A percentile compares a stretch with the other conserved stretches of the same genome.
Conservation (phyloP, 2,888 invertebrate species). For the Synergus laeviventris region DNA sequence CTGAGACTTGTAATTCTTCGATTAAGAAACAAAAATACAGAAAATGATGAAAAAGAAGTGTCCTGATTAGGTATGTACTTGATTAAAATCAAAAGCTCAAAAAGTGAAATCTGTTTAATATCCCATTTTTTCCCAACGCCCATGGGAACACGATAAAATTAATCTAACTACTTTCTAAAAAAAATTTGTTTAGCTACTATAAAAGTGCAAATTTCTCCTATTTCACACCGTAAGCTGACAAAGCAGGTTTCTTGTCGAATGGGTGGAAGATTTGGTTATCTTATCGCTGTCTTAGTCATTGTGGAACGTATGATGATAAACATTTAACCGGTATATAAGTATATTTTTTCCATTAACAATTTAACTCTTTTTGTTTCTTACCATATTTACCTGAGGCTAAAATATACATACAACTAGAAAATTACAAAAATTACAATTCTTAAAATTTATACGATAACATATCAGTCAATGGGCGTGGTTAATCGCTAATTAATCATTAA, state of each 20-base stretch:
- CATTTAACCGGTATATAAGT: not conserved
- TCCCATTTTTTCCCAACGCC: not conserved
- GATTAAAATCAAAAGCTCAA: not conserved
- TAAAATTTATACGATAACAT: not conserved
- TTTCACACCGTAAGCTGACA: conserved; percentile 11
- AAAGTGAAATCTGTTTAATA: not conserved
- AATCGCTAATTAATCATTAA: not conserved
- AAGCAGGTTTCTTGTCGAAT: conserved; percentile 15
- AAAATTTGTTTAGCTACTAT: not conserved
- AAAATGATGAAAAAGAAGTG: not conserved
- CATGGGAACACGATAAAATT: not conserved
- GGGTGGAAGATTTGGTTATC: conserved; percentile 41
- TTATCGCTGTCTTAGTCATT: conserved; percentile 39
- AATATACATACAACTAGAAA: not conserved
- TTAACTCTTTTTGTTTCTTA: not conserved
- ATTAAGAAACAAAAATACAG: not conserved
- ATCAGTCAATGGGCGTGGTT: no score
- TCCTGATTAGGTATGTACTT: no score
- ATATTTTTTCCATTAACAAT: not conserved
- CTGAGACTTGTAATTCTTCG: no score
- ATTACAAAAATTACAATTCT: not conserved
- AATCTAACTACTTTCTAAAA: not conserved
- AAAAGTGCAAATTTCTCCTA: conserved; percentile 12
- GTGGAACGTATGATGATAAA: conserved; percentile 20
- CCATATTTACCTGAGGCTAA: not conserved